phyloP scores from a whole-genome alignment of 2,888 invertebrate species.

The Priocnemis perturbator region DNA sequence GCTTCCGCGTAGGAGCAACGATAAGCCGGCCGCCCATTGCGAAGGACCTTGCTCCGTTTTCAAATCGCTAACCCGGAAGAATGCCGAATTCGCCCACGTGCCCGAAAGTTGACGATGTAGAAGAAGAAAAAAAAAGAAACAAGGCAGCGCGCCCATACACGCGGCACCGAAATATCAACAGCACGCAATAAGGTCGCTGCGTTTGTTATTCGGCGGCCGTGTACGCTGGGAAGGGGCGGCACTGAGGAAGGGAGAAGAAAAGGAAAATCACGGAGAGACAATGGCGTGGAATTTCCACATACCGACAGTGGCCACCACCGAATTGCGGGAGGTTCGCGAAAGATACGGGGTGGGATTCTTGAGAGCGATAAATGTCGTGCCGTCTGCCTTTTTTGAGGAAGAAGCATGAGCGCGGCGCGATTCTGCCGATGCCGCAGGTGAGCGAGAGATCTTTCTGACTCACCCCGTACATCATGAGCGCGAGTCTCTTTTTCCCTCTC shows the following conservation, averaged over 20 bases:
- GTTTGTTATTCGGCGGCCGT: no score
- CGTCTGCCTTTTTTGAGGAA: no score
- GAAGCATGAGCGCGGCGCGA: neutral
- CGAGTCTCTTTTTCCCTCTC: constrained; percentile 15
- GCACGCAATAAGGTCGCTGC: no score
- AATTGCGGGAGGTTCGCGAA: no score
- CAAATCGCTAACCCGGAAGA: constrained; percentile 44
- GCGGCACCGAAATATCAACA: neutral
- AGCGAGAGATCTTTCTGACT: constrained; percentile 35
- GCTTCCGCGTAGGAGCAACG: no score
- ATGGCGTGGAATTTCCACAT: no score
- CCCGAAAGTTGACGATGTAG: neutral
- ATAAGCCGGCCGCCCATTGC: no score
- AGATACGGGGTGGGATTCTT: no score
- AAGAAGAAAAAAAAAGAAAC: neutral
- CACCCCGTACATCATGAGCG: constrained; percentile 35
- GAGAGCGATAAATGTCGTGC: no score
- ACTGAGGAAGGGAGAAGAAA: constrained; percentile 30
- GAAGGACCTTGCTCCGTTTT: constrained; percentile 41
- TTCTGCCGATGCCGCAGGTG: constrained; percentile 19
- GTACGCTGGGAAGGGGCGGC: no score
- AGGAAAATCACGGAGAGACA: constrained; percentile 13
- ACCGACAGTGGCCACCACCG: no score
- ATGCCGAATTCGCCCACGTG: constrained; percentile 36
- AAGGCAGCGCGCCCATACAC: neutral